These are phyloP conservation scores for Amazona finschi DNA, from an alignment of 2,797 vertebrate genomes.

Conservation along the genomic window DNA sequence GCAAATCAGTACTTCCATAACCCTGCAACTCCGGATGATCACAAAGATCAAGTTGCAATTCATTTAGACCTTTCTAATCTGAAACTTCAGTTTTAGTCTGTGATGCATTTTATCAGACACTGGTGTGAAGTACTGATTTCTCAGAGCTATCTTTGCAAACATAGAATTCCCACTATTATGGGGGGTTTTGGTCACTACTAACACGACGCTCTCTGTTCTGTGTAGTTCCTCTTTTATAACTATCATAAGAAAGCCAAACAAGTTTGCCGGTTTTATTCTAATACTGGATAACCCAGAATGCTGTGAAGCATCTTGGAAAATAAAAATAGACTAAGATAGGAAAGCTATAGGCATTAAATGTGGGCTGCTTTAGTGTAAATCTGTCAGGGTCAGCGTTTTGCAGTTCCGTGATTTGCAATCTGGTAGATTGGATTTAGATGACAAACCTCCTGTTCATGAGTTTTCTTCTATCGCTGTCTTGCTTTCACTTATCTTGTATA, in stretches of 20 bases:
- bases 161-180: rapidly evolving
- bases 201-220: neutral
- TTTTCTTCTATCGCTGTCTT: neutral
- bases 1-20: neutral
- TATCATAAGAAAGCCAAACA: neutral
- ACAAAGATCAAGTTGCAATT: rapidly evolving
- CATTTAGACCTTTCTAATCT: neutral
- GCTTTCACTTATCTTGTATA: neutral
- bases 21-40: neutral
- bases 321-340: neutral
- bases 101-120: neutral
- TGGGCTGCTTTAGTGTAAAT: rapidly evolving
- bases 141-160: neutral
- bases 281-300: neutral
- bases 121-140: neutral
- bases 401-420: neutral
- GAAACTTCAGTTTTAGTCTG: neutral
- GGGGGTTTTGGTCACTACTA: rapidly evolving
- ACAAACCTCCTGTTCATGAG: neutral
- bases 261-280: neutral
- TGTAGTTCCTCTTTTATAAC: neutral
- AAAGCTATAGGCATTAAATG: neutral
- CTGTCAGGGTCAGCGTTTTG: neutral
- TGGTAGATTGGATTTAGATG: neutral
- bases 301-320: neutral